A percentile compares a stretch with the other conserved stretches of the same genome.
Evolutionary conservation across 2,797 vertebrate species (phyloP).

Genomic region (Sebastes kiyomatsui): DNA sequence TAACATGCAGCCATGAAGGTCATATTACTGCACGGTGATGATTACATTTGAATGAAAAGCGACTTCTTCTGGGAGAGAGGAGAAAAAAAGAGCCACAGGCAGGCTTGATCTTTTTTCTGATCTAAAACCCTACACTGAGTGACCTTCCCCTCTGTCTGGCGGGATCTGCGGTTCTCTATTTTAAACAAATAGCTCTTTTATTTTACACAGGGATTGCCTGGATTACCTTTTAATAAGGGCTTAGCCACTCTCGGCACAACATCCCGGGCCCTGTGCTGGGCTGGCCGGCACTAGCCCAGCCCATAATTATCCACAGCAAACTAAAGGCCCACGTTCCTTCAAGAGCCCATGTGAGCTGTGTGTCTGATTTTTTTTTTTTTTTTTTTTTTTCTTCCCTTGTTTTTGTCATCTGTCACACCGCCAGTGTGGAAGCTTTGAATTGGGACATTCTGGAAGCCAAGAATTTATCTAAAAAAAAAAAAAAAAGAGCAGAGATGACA

Average conservation of each 20-base stretch:
- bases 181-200: slow-evolving; percentile 80
- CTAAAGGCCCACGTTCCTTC: slow-evolving; percentile 63
- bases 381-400: slow-evolving; percentile 31
- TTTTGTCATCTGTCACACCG: slow-evolving; percentile 73
- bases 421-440: slow-evolving; percentile 81
- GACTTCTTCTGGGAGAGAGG: slow-evolving; percentile 72
- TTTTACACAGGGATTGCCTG: slow-evolving; percentile 77
- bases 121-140: slow-evolving; percentile 73
- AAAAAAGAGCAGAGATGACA: slow-evolving; percentile 38
- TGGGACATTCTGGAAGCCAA: slow-evolving; percentile 81
- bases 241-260: slow-evolving; percentile 74
- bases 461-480: slow-evolving; percentile 84
- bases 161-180: slow-evolving; percentile 65
- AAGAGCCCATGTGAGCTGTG: slow-evolving; percentile 63
- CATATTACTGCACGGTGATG: slow-evolving; percentile 77
- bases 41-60: slow-evolving; percentile 84
- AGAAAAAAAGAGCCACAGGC: slow-evolving; percentile 72
- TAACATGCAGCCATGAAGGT: slow-evolving; percentile 82
- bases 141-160: slow-evolving; percentile 76
- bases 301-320: slow-evolving; percentile 76
- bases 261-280: slow-evolving; percentile 42
- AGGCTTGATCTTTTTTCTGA: slow-evolving; percentile 77
- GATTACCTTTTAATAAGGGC: slow-evolving; percentile 83
- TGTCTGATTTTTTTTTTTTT: slow-evolving; percentile 37
- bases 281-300: slow-evolving; percentile 46